Evolutionary conservation across 2,113 vertebrate genomes (phyloP), one percentile per base, ranked within the genome.

Genomic region (Anser brachyrhynchus): DNA sequence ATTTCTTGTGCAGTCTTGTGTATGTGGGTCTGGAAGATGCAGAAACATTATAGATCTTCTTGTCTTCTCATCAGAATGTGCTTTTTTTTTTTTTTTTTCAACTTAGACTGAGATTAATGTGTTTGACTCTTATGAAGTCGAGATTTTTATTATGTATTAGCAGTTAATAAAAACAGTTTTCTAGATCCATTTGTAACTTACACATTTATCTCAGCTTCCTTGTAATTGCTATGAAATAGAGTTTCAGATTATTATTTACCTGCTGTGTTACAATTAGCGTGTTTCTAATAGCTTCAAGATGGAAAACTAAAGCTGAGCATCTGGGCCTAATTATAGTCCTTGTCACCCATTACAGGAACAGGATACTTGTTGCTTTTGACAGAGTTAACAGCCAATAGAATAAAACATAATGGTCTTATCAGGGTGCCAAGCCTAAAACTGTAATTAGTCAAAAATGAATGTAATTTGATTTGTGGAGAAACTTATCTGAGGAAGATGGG

Each of bases 241-340:
- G 31, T 69, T 90, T 84, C 65, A 93, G 46, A 65, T 83, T 85
- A 83, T 92, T 95, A 70, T 93, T 88, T 90, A 95, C 88, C 93
- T 89, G 80, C 83, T 89, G 69, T 79, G 70, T 77, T 93, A 75
- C 70, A 95, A 93, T 92, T 89, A 89, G 26, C 22, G 26, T 43
- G 26, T 54, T 74, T 51, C 17, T 79, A 82, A 78, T 58, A 55
- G 66, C 54, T 93, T 82, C 76, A 51, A 78, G 93, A 91, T 78
- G 49, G 33, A 69, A 93, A 90, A 77, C 37, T 65, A 52, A 89
- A 89, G 43, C 54, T 89, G 61, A 93, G 71, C 49, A 72, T 87
- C 73, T 93, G 65, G 93, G 23, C 39, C 61, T 84, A 93, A 84
- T 95, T 89, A 73, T 35, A 61, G 66, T 70, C 76, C 57, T 18